Conservation (phyloP, 2,888 invertebrate genomes). For the Thereva nobilitata region DNA sequence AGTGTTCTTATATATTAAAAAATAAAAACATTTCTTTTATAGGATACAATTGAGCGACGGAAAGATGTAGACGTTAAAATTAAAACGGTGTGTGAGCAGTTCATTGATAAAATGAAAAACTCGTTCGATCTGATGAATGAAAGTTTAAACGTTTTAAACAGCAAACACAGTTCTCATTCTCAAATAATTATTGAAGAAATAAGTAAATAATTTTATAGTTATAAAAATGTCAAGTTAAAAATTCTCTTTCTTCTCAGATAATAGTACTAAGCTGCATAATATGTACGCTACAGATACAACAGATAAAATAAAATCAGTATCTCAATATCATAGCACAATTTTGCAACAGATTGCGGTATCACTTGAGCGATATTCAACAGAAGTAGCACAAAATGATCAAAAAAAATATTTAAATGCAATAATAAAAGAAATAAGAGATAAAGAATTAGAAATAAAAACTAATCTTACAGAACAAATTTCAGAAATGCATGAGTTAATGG, state of each 20-base stretch:
- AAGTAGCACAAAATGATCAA: too few relatives aligned
- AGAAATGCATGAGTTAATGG: constrained; percentile 12
- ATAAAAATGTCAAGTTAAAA: not conserved
- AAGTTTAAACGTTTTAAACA: constrained; percentile 48
- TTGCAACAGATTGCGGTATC: too few relatives aligned
- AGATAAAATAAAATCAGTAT: too few relatives aligned
- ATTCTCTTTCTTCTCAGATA: constrained; percentile 38
- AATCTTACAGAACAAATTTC: constrained; percentile 9
- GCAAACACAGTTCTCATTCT: constrained; percentile 48
- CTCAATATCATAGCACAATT: too few relatives aligned
- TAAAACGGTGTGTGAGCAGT: constrained; percentile 51
- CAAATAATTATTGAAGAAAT: constrained; percentile 50
- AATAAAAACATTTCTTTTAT: not conserved
- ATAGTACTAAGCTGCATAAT: constrained; percentile 47
- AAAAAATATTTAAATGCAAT: not conserved
- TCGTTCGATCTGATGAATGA: constrained; percentile 50
- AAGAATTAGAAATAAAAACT: constrained; percentile 6
- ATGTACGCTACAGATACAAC: not conserved
- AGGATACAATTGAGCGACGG: constrained; percentile 55
- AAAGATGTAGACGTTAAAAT: constrained; percentile 53
- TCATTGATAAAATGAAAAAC: constrained; percentile 51
- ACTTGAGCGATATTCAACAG: too few relatives aligned
- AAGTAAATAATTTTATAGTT: constrained; percentile 22
- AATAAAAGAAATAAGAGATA: constrained; percentile 8
- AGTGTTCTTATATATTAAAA: not conserved